phyloP scores from a whole-genome alignment of 2,888 invertebrate species.

The Camptogramma bilineatum region DNA sequence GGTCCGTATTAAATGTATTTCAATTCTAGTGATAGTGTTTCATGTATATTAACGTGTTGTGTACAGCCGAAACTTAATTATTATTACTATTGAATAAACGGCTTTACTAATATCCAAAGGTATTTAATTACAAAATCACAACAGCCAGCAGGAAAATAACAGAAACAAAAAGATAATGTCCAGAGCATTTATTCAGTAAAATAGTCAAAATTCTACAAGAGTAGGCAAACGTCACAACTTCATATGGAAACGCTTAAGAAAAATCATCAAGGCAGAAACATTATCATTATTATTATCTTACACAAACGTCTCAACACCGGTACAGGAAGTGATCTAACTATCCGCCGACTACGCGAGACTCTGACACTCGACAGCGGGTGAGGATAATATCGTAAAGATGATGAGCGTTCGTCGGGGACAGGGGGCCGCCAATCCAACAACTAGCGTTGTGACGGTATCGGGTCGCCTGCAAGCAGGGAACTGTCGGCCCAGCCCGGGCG shows the following conservation, averaged over 20 bases:
- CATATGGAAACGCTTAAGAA: constrained; percentile 79
- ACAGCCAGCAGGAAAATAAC: constrained; percentile 24
- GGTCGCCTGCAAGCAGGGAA: constrained; percentile 84
- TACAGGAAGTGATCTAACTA: constrained; percentile 45
- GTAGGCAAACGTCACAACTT: constrained; percentile 85
- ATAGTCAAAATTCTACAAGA: constrained; percentile 85
- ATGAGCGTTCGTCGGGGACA: constrained; percentile 65
- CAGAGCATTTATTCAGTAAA: constrained; percentile 84
- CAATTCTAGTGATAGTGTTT: constrained; percentile 56
- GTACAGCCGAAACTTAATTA: constrained; percentile 71
- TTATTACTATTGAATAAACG: constrained; percentile 76
- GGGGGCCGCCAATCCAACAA: constrained; percentile 86
- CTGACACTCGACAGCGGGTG: constrained; percentile 27
- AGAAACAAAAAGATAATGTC: constrained; percentile 54
- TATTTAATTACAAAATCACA: constrained; percentile 36
- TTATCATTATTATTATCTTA: constrained; percentile 68
- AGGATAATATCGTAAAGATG: constrained; percentile 15
- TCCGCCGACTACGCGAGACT: constrained; percentile 33
- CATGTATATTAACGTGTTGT: constrained; percentile 72
- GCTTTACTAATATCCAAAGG: constrained; percentile 66
- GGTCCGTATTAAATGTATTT: constrained; percentile 55
- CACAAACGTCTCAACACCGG: constrained; percentile 71
- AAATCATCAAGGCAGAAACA: constrained; percentile 79
- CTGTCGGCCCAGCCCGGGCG: constrained; percentile 82
- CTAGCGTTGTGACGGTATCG: constrained; percentile 76